Conservation (phyloP, 2,113 vertebrate genomes). For the Dermatemys mawii region DNA sequence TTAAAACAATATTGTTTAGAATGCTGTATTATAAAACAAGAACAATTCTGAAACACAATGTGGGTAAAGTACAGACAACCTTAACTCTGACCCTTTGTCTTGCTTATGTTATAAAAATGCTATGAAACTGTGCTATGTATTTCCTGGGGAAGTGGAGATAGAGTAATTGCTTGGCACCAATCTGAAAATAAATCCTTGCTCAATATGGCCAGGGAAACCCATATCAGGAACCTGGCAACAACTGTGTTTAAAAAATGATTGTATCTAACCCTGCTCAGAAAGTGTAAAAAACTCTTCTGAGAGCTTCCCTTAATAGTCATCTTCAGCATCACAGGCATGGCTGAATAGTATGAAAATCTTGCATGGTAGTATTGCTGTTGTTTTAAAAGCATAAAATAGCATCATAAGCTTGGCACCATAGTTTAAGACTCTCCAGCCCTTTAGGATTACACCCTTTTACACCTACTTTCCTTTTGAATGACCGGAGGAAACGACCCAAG, state of each 20-base stretch:
- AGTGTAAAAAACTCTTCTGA: background rate
- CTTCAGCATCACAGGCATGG: background rate
- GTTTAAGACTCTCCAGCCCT: background rate
- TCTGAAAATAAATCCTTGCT: background rate
- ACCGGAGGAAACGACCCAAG: background rate
- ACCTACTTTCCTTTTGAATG: background rate
- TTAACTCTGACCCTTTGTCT: background rate
- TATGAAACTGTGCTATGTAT: background rate
- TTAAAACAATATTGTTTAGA: background rate
- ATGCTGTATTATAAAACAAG: background rate
- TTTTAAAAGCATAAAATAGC: background rate
- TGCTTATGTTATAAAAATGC: background rate
- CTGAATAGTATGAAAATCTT: no score
- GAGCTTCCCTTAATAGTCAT: background rate
- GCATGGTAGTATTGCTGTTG: background rate
- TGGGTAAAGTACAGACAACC: background rate
- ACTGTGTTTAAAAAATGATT: background rate
- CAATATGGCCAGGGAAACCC: rapidly evolving
- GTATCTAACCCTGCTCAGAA: background rate
- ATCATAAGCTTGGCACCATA: background rate
- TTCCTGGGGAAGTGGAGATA: background rate
- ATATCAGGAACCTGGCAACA: background rate
- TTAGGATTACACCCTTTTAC: background rate
- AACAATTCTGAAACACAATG: background rate
- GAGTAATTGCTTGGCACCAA: rapidly evolving